Base-by-base conservation (phyloP, 2,797 vertebrate genomes). In the Pogonophryne albipinna region DNA sequence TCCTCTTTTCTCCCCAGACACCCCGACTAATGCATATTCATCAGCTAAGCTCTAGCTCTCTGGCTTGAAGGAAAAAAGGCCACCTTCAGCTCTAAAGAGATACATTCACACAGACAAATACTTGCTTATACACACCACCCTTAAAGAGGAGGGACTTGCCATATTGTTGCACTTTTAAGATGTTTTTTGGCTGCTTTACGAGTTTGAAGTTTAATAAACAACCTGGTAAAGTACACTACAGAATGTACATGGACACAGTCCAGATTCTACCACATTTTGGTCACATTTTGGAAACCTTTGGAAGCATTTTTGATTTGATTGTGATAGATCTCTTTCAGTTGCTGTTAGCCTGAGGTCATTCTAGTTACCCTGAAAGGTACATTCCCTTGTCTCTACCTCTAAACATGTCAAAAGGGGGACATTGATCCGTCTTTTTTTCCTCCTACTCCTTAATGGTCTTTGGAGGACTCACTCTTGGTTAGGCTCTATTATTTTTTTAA, bases 11-110 rank as follows among this genome's bases (percentile, higher is more conserved):
- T 88, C 69, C 68, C 75, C 66, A 70, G 67, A 83, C 80, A 52
- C 75, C 75, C 42, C 10, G 0, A 20, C 55, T 86, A 53, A 79
- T 90, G 71, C 82, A 89, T 89, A 90, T 91, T 92, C 86, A 91
- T 79, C 63, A 84, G 71, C 71, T 34, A 34, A 77, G 71, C 74
- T 79, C 57, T n/a, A 79, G 79, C 60, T 76, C 68, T 79, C 41
- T 69, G 60, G 69, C 78, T 82, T 56, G 58, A 4, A 20, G 61
- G 45, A 62, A 72, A 71, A 69, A 74, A 74, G 17, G 9, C 61
- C 85, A 87, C 63, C 70, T 85, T 88, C 49, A 71, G 44, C 76
- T 77, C 62, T 51, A 53, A 75, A 82, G 56, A 76, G 57, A 85
- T 66, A 51, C 56, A 87, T 79, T 73, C 76, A 79, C 53, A 64